Percentiles rank a stretch among this genome's conserved stretches.
Conservation (phyloP, 2,113 vertebrate species). For the Gadus macrocephalus region DNA sequence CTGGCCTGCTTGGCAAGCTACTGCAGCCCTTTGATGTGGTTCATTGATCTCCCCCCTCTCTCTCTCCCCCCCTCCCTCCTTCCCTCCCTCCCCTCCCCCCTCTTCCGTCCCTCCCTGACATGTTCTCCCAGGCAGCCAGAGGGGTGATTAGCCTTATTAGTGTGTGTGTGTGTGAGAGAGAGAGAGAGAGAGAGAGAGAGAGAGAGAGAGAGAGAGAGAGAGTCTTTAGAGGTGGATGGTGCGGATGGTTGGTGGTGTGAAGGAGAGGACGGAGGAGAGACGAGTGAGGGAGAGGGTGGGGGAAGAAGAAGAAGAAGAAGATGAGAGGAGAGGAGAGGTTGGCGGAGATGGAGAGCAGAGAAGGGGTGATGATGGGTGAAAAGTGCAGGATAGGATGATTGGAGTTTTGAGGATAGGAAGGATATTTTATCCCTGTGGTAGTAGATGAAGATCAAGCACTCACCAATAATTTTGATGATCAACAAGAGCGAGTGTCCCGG, state of each 20-base stretch:
- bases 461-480: slow-evolving; percentile 12
- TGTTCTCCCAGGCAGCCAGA: slow-evolving; percentile 57
- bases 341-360: no score
- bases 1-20: slow-evolving; percentile 53
- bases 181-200: slow-evolving; percentile 56
- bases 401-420: no score
- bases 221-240: slow-evolving; percentile 57
- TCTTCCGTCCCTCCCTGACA: slow-evolving; percentile 42
- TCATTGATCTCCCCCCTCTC: slow-evolving; percentile 61
- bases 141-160: slow-evolving; percentile 70
- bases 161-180: slow-evolving; percentile 15
- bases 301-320: slow-evolving; percentile 12
- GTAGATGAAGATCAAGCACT: slow-evolving; percentile 38
- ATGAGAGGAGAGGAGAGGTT: background rate
- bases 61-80: no score
- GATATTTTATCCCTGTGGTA: no score
- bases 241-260: slow-evolving; percentile 19
- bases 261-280: slow-evolving; percentile 21
- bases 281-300: slow-evolving; percentile 27
- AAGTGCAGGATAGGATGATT: no score
- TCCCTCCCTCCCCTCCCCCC: no score
- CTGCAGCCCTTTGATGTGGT: slow-evolving; percentile 67
- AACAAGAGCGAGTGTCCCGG: no score
- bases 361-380: no score
- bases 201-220: slow-evolving; percentile 33